phyloP scores from a whole-genome alignment of 2,797 vertebrate genomes.

The Lutjanus campechanus region DNA sequence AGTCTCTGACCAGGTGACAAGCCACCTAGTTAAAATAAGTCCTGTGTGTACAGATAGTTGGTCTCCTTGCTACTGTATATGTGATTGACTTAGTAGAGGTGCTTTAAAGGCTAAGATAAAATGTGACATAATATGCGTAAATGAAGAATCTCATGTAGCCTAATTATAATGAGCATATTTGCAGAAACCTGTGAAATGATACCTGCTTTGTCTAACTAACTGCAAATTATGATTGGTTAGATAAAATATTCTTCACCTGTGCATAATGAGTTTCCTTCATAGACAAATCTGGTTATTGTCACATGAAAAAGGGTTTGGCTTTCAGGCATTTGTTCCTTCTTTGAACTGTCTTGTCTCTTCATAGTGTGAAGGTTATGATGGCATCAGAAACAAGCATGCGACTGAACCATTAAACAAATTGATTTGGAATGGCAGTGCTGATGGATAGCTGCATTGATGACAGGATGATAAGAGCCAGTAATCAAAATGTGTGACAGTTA shows the following conservation, averaged over 20 bases:
- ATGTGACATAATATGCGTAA: neutral
- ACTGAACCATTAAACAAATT: conserved; percentile 4
- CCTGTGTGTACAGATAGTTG: neutral
- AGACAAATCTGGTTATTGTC: neutral
- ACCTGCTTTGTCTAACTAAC: neutral
- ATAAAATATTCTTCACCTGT: neutral
- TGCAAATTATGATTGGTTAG: neutral
- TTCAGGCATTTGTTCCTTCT: neutral
- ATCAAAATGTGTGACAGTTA: conserved; percentile 43
- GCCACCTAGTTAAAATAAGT: neutral
- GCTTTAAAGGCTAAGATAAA: neutral
- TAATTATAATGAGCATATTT: neutral
- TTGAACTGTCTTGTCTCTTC: neutral
- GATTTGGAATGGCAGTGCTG: conserved; percentile 14
- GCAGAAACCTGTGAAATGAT: neutral
- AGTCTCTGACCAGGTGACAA: neutral
- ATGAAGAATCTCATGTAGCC: conserved; percentile 12
- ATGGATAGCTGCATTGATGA: conserved; percentile 20
- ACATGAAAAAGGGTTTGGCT: conserved; percentile 7
- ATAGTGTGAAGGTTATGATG: neutral
- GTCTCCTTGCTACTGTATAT: neutral
- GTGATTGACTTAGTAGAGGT: neutral
- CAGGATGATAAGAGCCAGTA: conserved; percentile 11
- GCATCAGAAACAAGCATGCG: conserved; percentile 26
- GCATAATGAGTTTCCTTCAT: neutral